Evolutionary conservation across 2,797 vertebrate species (phyloP).

Genomic region (Hoplostethus atlanticus): DNA sequence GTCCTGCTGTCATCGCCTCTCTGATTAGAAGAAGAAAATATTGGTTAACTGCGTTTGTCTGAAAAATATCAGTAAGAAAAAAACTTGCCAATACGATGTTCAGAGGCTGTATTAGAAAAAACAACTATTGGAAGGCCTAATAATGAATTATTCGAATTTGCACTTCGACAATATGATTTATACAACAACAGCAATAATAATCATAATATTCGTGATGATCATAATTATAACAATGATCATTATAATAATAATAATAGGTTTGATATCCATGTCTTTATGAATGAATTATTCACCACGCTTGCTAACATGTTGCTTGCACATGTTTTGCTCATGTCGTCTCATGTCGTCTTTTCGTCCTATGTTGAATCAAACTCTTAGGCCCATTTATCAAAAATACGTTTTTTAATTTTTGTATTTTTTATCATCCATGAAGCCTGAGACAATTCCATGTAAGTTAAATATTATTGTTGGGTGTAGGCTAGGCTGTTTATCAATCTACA

Average conservation of each 20-base stretch:
- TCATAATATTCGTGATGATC: background rate
- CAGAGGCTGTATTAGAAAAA: too few relatives aligned
- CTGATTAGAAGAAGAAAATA: too few relatives aligned
- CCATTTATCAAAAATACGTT: background rate
- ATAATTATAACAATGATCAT: background rate
- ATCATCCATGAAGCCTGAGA: background rate
- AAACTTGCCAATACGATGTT: background rate
- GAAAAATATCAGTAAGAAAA: background rate
- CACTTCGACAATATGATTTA: too few relatives aligned
- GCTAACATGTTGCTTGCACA: background rate
- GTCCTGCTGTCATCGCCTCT: background rate
- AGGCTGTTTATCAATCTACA: too few relatives aligned
- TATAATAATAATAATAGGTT: slow-evolving; percentile 9
- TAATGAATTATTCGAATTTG: too few relatives aligned
- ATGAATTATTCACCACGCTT: background rate
- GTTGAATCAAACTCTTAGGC: too few relatives aligned
- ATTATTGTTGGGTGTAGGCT: background rate
- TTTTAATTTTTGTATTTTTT: background rate
- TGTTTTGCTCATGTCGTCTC: background rate
- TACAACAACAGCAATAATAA: background rate
- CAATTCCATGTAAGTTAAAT: background rate
- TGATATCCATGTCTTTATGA: background rate
- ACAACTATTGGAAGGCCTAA: too few relatives aligned
- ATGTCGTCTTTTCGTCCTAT: background rate
- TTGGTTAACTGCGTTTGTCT: background rate